A percentile compares a stretch with the other conserved stretches of the same genome.
Evolutionary conservation across 2,888 invertebrate species (phyloP).

Genomic region (Caenorhabditis sp.): DNA sequence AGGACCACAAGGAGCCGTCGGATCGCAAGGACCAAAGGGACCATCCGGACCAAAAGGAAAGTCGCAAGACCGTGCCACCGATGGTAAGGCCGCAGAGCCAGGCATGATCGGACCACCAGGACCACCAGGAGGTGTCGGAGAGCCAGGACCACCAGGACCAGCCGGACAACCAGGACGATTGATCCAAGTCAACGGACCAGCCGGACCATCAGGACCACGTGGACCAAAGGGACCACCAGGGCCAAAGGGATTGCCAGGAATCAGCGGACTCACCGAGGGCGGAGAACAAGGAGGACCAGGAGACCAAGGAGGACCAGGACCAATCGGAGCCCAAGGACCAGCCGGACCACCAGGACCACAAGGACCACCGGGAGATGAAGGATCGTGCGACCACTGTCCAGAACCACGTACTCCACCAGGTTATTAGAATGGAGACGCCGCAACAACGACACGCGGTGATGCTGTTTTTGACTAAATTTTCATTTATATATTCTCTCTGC

Average conservation of each 20-base stretch:
- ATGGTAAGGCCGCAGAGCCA: conserved; percentile 57
- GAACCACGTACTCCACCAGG: conserved; percentile 69
- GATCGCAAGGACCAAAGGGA: conserved; percentile 59
- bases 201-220: conserved; percentile 64
- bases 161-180: conserved; percentile 65
- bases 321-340: conserved; percentile 61
- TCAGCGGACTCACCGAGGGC: conserved; percentile 53
- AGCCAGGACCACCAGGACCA: conserved; percentile 65
- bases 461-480: conserved; percentile 14
- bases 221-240: conserved; percentile 66
- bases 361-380: conserved; percentile 68
- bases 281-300: conserved; percentile 52
- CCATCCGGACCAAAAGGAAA: conserved; percentile 67
- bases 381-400: conserved; percentile 70
- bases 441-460: conserved; percentile 14
- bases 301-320: conserved; percentile 60
- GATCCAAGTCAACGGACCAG: conserved; percentile 51
- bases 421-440: conserved; percentile 44
- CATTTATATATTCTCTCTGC: neutral
- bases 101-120: conserved; percentile 65
- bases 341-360: conserved; percentile 62
- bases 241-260: conserved; percentile 65
- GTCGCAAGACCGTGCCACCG: conserved; percentile 64
- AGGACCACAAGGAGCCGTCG: conserved; percentile 64
- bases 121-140: conserved; percentile 60